Base-by-base conservation (phyloP, 2,888 invertebrate genomes). In the Crematogaster levior region DNA sequence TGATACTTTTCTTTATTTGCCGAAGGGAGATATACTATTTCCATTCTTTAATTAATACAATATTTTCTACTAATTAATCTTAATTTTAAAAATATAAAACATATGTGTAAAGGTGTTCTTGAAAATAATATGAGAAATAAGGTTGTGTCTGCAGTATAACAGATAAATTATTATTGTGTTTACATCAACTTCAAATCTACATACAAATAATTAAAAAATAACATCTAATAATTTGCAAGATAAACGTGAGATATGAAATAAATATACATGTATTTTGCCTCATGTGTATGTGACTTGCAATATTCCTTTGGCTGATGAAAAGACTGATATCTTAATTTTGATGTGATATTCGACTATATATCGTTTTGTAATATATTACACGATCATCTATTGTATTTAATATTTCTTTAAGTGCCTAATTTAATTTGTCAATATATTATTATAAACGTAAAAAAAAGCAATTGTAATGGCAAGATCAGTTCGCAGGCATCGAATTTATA, bases 81-180 rank as follows among this genome's bases (percentile, higher is more conserved):
- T 75, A 74, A 48, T 18, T 27, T 10, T 73, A 79, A 81, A 74
- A 30, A 43, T 58, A 81, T 37, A 37, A 40, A 63, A 4, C 24
- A 80, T 70, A 51, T 79, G 66, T 79, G 70, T 73, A 77, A 77
- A 79, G 66, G 18, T 58, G 43, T 82, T 77, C 46, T 81, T 63
- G 18, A 43, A 58, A 30, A 56, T 65, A 21, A 74, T 56, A 61
- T 24, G 53, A 75, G 81, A 80, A 84, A 75, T 40, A 70, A 85
- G 85, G 86, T 89, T 88, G 90, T 91, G 87, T 84, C 83, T 72
- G 85, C 85, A 87, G 82, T 88, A 85, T 87, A 79, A 84, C 53
- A 83, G 75, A 51, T 70, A 61, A 40, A 48, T 72, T 77, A 70
- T 58, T 40, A 30, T 65, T 18, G 24, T 3, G 5, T 48, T 82